Percentiles rank a stretch among this genome's conserved stretches.
Conservation (phyloP, 92 coral and sea anemone genomes). For the Muricea muricata region DNA sequence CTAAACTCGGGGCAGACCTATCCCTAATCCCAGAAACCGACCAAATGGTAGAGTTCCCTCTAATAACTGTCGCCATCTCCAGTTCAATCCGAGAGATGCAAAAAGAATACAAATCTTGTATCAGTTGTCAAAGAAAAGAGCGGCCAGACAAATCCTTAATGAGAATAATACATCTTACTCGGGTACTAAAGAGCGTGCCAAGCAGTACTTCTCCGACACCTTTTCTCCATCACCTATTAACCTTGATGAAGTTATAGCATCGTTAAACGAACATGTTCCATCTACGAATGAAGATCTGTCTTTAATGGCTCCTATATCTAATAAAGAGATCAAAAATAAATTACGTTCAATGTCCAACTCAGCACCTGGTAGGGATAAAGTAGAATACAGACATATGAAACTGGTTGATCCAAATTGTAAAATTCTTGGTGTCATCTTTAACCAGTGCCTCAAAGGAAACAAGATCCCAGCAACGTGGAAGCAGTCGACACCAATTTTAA, state of each 20-base stretch:
- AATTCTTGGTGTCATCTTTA: neutral
- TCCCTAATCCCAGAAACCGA: too few relatives aligned
- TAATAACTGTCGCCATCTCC: neutral
- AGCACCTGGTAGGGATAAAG: neutral
- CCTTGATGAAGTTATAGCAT: neutral
- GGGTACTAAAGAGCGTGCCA: neutral
- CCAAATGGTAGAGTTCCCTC: neutral
- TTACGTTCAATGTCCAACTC: neutral
- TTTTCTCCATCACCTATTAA: neutral
- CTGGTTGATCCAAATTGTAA: neutral
- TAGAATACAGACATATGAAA: neutral
- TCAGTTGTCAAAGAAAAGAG: neutral
- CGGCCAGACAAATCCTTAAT: neutral
- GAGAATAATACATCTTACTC: neutral
- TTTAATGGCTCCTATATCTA: neutral
- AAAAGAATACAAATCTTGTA: neutral
- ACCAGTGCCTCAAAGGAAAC: neutral
- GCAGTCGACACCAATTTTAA: neutral
- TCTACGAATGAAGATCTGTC: neutral
- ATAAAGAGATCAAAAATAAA: neutral
- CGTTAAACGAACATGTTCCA: neutral
- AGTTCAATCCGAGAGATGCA: neutral
- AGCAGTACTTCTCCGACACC: neutral
- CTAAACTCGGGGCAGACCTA: too few relatives aligned
- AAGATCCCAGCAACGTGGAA: neutral